Percentiles rank a stretch among this genome's conserved stretches.
These are phyloP conservation scores for Neoseiulus cucumeris DNA, from an alignment of 1,140 invertebrate species.

Conservation along the genomic window DNA sequence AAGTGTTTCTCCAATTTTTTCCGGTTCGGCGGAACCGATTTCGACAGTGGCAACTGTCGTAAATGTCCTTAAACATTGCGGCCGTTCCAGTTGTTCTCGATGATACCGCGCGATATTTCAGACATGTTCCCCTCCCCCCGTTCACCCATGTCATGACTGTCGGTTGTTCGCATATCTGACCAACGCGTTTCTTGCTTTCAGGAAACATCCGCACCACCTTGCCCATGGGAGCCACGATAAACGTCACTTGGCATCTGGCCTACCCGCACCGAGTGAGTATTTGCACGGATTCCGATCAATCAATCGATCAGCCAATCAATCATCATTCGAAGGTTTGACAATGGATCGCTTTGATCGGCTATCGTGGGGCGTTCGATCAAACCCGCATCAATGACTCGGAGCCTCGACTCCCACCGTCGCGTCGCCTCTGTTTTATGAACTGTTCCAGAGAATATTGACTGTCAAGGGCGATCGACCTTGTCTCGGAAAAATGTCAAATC, in stretches of 20 bases:
- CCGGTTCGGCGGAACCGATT: no score
- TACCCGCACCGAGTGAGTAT: constrained; percentile 71
- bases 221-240: constrained; percentile 56
- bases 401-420: constrained; percentile 9
- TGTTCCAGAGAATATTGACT: not conserved
- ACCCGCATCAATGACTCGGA: not conserved
- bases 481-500: no score
- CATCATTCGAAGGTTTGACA: not conserved
- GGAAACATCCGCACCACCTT: constrained; percentile 51
- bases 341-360: no score
- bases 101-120: not conserved
- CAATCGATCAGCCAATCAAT: no score
- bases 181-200: constrained; percentile 36
- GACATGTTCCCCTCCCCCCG: constrained; percentile 13
- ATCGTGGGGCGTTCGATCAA: not conserved
- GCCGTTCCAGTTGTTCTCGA: no score
- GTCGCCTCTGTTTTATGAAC: not conserved
- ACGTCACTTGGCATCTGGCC: constrained; percentile 77
- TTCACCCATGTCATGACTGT: not conserved
- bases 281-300: not conserved
- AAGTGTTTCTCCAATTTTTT: no score
- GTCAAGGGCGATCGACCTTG: no score
- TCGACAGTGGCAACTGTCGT: no score
- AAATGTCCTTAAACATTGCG: no score
- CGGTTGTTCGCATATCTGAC: constrained; percentile 28